A percentile compares a stretch with the other conserved stretches of the same genome.
phyloP scores from a whole-genome alignment of 2,113 vertebrate species.

The Piprites chloris region DNA sequence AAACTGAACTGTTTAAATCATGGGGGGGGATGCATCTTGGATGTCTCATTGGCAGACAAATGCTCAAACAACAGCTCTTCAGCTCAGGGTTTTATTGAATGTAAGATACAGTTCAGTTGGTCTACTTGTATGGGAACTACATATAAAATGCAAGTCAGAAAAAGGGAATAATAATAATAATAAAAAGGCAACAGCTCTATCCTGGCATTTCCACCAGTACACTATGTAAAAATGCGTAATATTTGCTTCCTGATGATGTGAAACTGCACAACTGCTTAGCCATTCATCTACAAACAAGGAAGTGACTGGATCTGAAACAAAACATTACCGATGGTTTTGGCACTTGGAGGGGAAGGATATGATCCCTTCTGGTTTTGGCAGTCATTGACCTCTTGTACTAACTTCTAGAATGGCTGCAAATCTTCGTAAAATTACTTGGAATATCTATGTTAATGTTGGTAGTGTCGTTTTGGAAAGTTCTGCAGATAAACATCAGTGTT shows the following conservation, averaged over 20 bases:
- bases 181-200: neutral
- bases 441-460: neutral
- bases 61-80: neutral
- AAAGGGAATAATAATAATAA: neutral
- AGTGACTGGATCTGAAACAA: neutral
- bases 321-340: neutral
- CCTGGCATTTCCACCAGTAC: neutral
- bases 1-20: neutral
- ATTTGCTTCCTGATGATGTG: neutral
- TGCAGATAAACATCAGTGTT: neutral
- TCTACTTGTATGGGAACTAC: neutral
- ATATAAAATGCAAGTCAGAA: neutral
- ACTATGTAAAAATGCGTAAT: neutral
- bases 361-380: neutral
- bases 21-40: neutral
- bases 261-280: neutral
- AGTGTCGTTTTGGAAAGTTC: neutral
- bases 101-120: neutral
- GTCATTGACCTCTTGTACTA: neutral
- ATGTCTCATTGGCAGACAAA: neutral
- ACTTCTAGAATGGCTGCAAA: neutral
- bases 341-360: neutral
- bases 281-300: neutral
- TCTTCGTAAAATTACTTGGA: conserved; percentile 1
- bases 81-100: neutral